Evolutionary conservation across 2,797 vertebrate genomes (phyloP), one percentile per base, ranked within the genome.

Genomic region (Nannoperca obscura): DNA sequence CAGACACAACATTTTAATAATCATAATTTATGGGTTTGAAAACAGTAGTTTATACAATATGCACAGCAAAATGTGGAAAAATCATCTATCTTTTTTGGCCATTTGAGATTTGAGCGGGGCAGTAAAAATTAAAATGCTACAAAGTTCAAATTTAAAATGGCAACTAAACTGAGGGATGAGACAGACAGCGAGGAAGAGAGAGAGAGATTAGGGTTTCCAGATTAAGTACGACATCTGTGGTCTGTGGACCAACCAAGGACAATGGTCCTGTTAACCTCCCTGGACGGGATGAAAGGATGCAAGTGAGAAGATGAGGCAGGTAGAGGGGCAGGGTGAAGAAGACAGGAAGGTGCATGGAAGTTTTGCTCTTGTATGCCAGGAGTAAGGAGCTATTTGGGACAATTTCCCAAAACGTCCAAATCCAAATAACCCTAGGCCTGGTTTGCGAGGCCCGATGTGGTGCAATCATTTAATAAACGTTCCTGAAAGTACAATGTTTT

Each of bases 141-240:
- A 46, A 84, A 87, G 71, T 85, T 73, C 2, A 47, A 68, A 74
- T 78, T 76, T 27, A 71, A 90, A 92, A 84, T 65, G 77, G 75
- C 63, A 86, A 86, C 76, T 68, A 71, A 38, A 38, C 63, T 40
- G 50, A 74, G 53, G 49, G 58, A 83, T 42, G 72, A 81, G 54
- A 83, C 15, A 24, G 53, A 24, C 34, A 69, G 54, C 20, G n/a
- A 81, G 68, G 57, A 83, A 63, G 71, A 84, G 52, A 44, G 52
- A 44, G 62, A 73, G 83, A 88, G 86, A 92, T 93, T 87, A 92
- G 52, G 78, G 72, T 86, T 86, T 86, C 81, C 87, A 91, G 90
- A 92, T 91, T 90, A 92, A 88, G 81, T 78, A 78, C 77, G 71
- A 87, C 83, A 90, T 89, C 80, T 88, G 89, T 90, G 82, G 81